Conservation (phyloP, 2,888 invertebrate genomes). For the Drosophila limbata region DNA sequence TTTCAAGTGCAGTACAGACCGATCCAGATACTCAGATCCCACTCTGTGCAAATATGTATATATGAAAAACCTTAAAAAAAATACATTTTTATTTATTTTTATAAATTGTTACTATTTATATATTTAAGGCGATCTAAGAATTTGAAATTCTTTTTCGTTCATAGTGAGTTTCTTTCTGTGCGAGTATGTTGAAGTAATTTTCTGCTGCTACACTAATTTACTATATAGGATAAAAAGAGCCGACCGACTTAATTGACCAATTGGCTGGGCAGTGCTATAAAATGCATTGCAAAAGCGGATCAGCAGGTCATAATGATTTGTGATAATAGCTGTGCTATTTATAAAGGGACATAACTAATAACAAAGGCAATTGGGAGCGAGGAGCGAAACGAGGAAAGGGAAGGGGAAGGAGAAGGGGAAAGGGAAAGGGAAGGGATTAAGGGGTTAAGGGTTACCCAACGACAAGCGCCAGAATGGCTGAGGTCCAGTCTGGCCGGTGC, state of each 20-base stretch:
- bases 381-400: not conserved
- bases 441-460: not conserved
- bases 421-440: not conserved
- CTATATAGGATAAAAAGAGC: not conserved
- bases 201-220: not conserved
- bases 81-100: not conserved
- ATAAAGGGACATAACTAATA: conserved; percentile 49
- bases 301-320: conserved; percentile 79
- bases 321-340: conserved; percentile 75
- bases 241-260: conserved; percentile 48
- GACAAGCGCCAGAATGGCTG: conserved; percentile 43
- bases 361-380: conserved; percentile 15
- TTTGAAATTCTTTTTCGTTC: no score
- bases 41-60: not conserved
- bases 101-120: not conserved
- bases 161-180: not conserved
- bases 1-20: no score
- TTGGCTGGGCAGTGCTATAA: conserved; percentile 37
- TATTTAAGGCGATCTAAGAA: no score
- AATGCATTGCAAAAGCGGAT: conserved; percentile 62
- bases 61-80: not conserved
- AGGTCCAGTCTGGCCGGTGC: conserved; percentile 70
- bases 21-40: no score
- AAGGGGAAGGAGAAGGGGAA: no score
- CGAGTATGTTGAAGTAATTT: not conserved